phyloP scores from a whole-genome alignment of 2,113 vertebrate genomes.

The Albula goreensis region DNA sequence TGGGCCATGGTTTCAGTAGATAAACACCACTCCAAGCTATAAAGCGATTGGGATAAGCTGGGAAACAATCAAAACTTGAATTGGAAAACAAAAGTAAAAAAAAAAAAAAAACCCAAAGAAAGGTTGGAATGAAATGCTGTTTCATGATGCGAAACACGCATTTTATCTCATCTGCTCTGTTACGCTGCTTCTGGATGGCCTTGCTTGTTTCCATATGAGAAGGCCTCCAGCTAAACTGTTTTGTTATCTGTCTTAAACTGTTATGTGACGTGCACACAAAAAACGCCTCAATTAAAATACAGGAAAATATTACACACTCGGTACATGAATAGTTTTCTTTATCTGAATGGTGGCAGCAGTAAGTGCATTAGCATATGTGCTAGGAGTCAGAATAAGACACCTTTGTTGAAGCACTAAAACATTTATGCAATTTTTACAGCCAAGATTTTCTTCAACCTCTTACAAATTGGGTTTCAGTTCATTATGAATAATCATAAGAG shows the following conservation, averaged over 20 bases:
- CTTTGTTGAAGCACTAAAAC: background rate
- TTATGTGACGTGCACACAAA: background rate
- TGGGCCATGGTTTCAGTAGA: conserved; percentile 2
- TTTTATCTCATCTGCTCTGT: background rate
- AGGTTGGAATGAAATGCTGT: background rate
- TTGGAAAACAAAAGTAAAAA: background rate
- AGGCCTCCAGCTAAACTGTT: background rate
- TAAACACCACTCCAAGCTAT: conserved; percentile 4
- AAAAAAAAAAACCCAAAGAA: background rate
- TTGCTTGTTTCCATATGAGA: background rate
- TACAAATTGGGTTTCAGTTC: background rate
- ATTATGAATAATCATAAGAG: conserved; percentile 8
- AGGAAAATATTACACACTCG: background rate
- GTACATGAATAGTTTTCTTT: background rate
- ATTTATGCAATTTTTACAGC: background rate
- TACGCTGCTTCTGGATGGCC: background rate
- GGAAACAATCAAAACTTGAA: background rate
- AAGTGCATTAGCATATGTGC: background rate
- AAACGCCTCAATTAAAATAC: background rate
- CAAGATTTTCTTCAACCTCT: background rate
- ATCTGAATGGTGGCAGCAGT: background rate
- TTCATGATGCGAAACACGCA: background rate
- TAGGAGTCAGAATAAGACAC: conserved; percentile 2
- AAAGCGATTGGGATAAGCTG: background rate
- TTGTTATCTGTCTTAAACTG: background rate